Evolutionary conservation across 2,888 invertebrate species (phyloP), one percentile per base, ranked within the genome.

Genomic region (Cenopis cana): DNA sequence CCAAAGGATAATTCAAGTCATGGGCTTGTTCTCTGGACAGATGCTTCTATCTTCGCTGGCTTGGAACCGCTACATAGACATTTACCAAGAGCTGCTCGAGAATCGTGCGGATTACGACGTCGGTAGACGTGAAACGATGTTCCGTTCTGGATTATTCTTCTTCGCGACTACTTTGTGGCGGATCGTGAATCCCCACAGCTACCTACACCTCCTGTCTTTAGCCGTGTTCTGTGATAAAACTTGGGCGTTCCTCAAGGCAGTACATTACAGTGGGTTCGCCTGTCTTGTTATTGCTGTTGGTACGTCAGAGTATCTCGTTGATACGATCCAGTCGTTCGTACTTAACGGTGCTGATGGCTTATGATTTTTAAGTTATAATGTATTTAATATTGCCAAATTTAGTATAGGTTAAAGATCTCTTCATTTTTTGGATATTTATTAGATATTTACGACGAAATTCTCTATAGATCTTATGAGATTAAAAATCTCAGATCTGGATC

Each of bases 31-130:
- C 78, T 94, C 95, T 5, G 95, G 95, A 0, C 97, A 97, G 83
- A 93, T 97, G 83, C 82, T 97, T 61, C 85, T 97, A 0, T 96
- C 96, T 69, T 97, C 97, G 0, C 90, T 96, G 67, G 95, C 96
- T 10, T 98, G 98, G 98, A 97, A 98, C 89, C 94, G 97, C 36
- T 97, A 97, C 79, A 97, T 98, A 77, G 96, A 96, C 60, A 87
- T 96, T 6, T 98, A 97, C 82, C 97, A 97, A 78, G 95, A 96
- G 77, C 88, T 97, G 80, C 84, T 98, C 41, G 97, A 97, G 81
- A 94, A 95, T 36, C 94, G 94, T 69, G 74, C 83, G 0, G 91
- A 91, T n/a, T 91, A 94, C 17, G 90, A 93, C 36, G 91, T 95
- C 74, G 87, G 90, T 49, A 84, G 88, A 57, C 90, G 94, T 55